Percentiles rank a stretch among this genome's conserved stretches.
Evolutionary conservation across 2,888 invertebrate genomes (phyloP).

Genomic region (Isoperla grammatica): DNA sequence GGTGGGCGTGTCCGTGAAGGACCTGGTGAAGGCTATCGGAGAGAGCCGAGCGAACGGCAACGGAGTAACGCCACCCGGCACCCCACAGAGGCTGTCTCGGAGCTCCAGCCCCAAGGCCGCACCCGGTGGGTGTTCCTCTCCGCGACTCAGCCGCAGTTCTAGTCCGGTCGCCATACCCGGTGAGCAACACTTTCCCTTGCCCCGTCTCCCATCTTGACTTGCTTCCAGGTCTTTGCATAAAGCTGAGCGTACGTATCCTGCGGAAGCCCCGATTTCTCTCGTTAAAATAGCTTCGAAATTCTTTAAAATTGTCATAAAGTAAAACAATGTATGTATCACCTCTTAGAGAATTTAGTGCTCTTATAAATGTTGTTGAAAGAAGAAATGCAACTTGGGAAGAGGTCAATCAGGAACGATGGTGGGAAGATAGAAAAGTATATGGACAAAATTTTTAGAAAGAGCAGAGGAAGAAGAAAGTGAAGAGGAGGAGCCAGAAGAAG

Average conservation of each 20-base stretch:
- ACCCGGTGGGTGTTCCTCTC: slow-evolving; percentile 45
- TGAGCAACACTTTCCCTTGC: no score
- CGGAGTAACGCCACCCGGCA: slow-evolving; percentile 64
- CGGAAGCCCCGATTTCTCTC: no score
- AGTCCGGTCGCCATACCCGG: slow-evolving; percentile 58
- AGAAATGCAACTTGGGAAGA: no score
- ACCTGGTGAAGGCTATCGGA: slow-evolving; percentile 66
- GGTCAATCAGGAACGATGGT: no score
- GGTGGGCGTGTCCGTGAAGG: slow-evolving; percentile 62
- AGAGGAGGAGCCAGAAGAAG: no score
- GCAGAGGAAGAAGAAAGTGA: no score
- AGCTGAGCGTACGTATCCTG: not conserved
- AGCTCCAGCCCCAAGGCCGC: slow-evolving; percentile 57
- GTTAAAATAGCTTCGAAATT: not conserved
- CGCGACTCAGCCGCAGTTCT: slow-evolving; percentile 45
- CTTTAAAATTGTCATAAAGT: no score
- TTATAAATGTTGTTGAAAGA: no score
- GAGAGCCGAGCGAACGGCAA: slow-evolving; percentile 75
- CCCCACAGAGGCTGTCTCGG: slow-evolving; percentile 41
- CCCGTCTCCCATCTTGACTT: not conserved
- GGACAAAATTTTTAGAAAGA: no score
- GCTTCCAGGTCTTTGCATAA: not conserved
- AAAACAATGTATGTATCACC: no score
- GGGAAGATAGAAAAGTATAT: no score
- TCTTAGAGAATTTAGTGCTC: no score